phyloP scores from a whole-genome alignment of 2,888 invertebrate species.

The Hirtodrosophila trivittata region DNA sequence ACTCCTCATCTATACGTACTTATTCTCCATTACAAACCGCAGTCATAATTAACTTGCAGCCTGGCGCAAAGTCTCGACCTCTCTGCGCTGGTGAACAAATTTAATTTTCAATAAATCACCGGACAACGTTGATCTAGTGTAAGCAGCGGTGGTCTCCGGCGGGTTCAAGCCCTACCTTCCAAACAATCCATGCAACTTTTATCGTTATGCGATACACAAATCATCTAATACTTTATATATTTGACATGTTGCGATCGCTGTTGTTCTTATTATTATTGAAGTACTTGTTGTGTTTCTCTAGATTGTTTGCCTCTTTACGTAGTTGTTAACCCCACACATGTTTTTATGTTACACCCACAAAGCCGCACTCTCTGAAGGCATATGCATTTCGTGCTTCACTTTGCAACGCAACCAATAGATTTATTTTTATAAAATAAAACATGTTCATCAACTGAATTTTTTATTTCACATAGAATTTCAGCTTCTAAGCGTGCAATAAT shows the following conservation, averaged over 20 bases:
- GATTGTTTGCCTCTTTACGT: slow-evolving; percentile 26
- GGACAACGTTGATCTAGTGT: slow-evolving; percentile 55
- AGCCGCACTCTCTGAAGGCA: slow-evolving; percentile 4
- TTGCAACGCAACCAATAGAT: neutral
- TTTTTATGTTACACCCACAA: slow-evolving; percentile 44
- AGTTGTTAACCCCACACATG: slow-evolving; percentile 49
- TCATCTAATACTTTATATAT: slow-evolving; percentile 46
- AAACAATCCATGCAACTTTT: neutral
- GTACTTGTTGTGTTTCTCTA: slow-evolving; percentile 35
- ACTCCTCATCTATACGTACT: slow-evolving; percentile 5
- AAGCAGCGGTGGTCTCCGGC: slow-evolving; percentile 49
- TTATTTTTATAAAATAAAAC: too few species aligned
- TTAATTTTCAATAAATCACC: slow-evolving; percentile 73
- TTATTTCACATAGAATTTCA: too few species aligned
- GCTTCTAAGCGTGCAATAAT: too few species aligned
- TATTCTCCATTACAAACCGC: slow-evolving; percentile 52
- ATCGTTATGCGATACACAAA: slow-evolving; percentile 34
- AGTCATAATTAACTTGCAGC: slow-evolving; percentile 75
- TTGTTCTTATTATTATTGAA: slow-evolving; percentile 20
- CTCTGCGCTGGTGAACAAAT: slow-evolving; percentile 40
- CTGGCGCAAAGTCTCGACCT: slow-evolving; percentile 42
- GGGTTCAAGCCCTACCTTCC: slow-evolving; percentile 1
- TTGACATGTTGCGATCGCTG: slow-evolving; percentile 39
- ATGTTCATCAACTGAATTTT: too few species aligned
- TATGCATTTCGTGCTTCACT: neutral